phyloP scores from a whole-genome alignment of 2,888 invertebrate genomes.

The Tridacna crocea region DNA sequence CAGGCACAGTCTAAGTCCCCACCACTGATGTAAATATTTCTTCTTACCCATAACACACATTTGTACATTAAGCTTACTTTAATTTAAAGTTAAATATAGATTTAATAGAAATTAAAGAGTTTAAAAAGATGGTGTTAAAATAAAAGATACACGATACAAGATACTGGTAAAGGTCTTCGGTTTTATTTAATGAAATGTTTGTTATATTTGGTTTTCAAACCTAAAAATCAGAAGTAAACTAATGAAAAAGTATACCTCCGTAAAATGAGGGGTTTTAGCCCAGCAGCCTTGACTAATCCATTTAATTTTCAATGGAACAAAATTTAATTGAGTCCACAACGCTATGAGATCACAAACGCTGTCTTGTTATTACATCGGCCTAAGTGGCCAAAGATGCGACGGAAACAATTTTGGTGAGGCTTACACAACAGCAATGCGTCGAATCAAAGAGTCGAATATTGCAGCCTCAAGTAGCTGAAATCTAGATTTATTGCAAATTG shows the following conservation, averaged over 20 bases:
- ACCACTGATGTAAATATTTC: not conserved
- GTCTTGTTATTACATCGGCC: constrained; percentile 43
- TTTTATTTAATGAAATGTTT: too few species aligned
- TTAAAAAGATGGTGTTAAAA: too few species aligned
- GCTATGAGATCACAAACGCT: constrained; percentile 26
- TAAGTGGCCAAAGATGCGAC: constrained; percentile 30
- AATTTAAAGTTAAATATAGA: too few species aligned
- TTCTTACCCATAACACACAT: too few species aligned
- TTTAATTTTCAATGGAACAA: constrained; percentile 59
- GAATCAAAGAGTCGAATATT: constrained; percentile 41
- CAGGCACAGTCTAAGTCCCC: constrained; percentile 1
- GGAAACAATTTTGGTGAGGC: constrained; percentile 14
- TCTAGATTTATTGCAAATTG: constrained; percentile 57
- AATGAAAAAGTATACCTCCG: constrained; percentile 28
- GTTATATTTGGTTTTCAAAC: too few species aligned
- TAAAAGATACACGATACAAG: too few species aligned
- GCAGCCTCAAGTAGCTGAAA: constrained; percentile 47
- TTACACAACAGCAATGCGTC: constrained; percentile 13
- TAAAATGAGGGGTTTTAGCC: constrained; percentile 36
- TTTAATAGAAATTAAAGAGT: too few species aligned
- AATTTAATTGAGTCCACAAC: constrained; percentile 61
- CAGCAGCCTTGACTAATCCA: constrained; percentile 43
- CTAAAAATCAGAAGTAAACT: too few species aligned
- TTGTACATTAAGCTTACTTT: too few species aligned
- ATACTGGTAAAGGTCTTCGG: too few species aligned